Evolutionary conservation across 1,140 invertebrate species (phyloP).

Genomic region (Hycleus cichorii): DNA sequence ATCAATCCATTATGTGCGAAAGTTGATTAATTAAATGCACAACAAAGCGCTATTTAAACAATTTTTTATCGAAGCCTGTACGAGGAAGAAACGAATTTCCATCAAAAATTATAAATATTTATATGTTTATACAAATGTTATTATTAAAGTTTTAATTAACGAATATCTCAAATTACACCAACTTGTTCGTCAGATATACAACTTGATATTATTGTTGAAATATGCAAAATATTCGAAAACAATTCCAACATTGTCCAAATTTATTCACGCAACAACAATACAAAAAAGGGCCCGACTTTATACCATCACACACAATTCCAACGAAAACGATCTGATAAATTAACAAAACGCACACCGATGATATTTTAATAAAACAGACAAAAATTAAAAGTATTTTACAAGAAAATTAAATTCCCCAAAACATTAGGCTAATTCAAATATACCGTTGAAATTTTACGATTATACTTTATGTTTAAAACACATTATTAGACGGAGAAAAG

Average conservation of each 20-base stretch:
- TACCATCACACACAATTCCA: conserved; percentile 4
- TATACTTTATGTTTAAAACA: too few species aligned
- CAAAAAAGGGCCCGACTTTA: background rate
- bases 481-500: too few species aligned
- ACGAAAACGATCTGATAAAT: conserved; percentile 10
- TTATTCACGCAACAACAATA: conserved; percentile 13
- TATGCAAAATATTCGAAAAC: conserved; percentile 13
- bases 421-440: too few species aligned
- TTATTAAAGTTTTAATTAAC: too few species aligned
- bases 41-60: too few species aligned
- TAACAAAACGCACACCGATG: background rate
- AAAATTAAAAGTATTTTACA: background rate
- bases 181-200: background rate
- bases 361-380: conserved; percentile 9
- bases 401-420: too few species aligned
- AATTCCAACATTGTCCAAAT: conserved; percentile 11
- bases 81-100: background rate
- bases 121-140: too few species aligned
- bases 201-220: conserved; percentile 7
- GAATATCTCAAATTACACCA: too few species aligned
- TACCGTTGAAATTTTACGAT: too few species aligned
- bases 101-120: too few species aligned
- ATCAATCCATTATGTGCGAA: conserved; percentile 14
- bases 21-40: conserved; percentile 13
- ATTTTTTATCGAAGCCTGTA: background rate